Percentiles rank a stretch among this genome's conserved stretches.
phyloP scores from a whole-genome alignment of 2,113 vertebrate species.

The Engraulis encrasicolus region DNA sequence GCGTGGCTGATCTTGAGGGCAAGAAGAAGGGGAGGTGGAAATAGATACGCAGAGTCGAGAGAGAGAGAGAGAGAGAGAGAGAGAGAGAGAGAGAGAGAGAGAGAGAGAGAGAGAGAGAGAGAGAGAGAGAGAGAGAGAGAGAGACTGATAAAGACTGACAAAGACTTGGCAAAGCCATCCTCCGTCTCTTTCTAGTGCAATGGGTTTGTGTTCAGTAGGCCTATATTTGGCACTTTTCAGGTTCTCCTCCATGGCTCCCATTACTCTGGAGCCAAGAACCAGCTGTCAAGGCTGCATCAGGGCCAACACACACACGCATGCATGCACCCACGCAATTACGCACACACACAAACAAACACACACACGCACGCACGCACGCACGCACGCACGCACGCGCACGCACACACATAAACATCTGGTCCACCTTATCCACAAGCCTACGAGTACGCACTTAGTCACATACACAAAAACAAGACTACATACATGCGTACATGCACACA shows the following conservation, averaged over 20 bases:
- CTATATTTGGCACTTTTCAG: background rate
- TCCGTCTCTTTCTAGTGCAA: background rate
- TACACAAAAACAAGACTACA: background rate
- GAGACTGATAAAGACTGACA: background rate
- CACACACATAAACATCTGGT: conserved; percentile 43
- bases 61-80: background rate
- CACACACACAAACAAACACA: conserved; percentile 25
- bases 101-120: background rate
- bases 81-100: background rate
- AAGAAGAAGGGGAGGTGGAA: no score
- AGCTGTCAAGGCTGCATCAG: conserved; percentile 33
- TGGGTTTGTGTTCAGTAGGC: background rate
- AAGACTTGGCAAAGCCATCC: background rate
- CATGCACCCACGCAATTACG: conserved; percentile 32
- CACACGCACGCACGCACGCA: background rate
- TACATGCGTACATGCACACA: conserved; percentile 36
- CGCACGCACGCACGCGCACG: conserved; percentile 5
- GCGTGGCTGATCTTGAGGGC: no score
- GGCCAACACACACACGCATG: conserved; percentile 39
- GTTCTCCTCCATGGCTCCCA: conserved; percentile 32
- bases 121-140: background rate
- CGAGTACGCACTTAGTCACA: conserved; percentile 28
- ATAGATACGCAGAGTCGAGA: background rate
- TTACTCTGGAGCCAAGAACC: conserved; percentile 24
- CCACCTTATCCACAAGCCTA: conserved; percentile 36